A percentile compares a stretch with the other conserved stretches of the same genome.
Evolutionary conservation across 2,113 vertebrate genomes (phyloP).

Genomic region (Empidonax alnorum): DNA sequence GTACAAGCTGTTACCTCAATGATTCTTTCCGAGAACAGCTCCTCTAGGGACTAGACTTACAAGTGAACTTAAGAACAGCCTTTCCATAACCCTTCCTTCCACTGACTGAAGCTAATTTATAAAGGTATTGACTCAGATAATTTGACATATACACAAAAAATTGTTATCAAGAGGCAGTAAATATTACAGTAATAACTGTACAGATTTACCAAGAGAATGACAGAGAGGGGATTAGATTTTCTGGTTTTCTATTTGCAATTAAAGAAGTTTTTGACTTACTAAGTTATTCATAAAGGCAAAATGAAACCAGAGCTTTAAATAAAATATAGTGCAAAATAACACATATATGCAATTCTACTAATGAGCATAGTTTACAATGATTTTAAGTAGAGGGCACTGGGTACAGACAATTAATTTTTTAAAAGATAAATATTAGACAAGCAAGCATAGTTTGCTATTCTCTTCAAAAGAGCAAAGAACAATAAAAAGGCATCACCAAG

Average conservation of each 20-base stretch:
- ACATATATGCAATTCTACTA: background rate
- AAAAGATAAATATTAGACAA: background rate
- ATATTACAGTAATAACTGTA: background rate
- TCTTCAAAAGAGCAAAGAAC: background rate
- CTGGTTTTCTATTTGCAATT: background rate
- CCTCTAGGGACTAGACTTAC: conserved; percentile 6
- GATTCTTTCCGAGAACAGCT: conserved; percentile 39
- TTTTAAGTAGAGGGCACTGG: background rate
- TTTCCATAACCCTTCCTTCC: conserved; percentile 1
- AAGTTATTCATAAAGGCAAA: background rate
- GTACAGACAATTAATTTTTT: background rate
- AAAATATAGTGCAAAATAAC: background rate
- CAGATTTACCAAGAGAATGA: background rate
- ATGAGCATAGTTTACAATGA: background rate
- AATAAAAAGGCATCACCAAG: background rate
- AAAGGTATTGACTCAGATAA: background rate
- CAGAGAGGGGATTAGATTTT: background rate
- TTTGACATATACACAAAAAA: background rate
- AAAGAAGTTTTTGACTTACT: background rate
- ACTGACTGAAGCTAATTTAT: conserved; percentile 15
- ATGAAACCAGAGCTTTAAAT: background rate
- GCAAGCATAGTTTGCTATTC: background rate
- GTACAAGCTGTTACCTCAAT: conserved; percentile 3
- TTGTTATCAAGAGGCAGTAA: background rate
- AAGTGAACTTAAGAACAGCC: background rate